Base-by-base conservation (phyloP, 1,140 invertebrate species). In the Scaptomyza montana region DNA sequence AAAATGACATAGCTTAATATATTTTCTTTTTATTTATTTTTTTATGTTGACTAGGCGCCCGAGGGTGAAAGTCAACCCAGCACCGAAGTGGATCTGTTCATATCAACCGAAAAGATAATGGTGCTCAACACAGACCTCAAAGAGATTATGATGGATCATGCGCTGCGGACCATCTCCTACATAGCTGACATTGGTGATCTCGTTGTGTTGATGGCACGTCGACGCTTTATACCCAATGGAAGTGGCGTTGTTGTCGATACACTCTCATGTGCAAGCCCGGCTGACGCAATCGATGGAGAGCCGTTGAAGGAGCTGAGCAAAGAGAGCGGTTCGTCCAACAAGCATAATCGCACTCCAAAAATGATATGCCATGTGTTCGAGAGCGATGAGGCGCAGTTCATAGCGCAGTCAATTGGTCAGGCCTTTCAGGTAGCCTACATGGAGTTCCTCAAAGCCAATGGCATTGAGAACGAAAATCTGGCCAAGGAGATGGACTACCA, bases 321-420 rank as follows among this genome's bases (percentile, higher is more conserved):
- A 47, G 59, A 62, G 41, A 53, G 12, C 25, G 66, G 73, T 5
- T 36, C 59, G 1, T 50, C 51, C 13, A 70, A 45, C 49, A 97
- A 97, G 91, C 94, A 97, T 70, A 97, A 97, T 90, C 94, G 97
- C 78, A 98, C 97, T 36, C 98, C 98, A 4, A 99, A 99, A 93
- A 99, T 99, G 96, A 98, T 99, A 77, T 99, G 99, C 91, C 99
- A 99, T 92, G 98, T 99, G n/a, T 99, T 99, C 93, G 98, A 99
- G 93, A 99, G 98, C 90, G 98, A 99, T 90, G 99, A 99, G 95
- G 98, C 98, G 46, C 98, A 99, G 93, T 98, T 99, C 91, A 99
- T 99, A 92, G 99, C 98, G 51, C 98, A 99, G 93, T 99, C 98
- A 41, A 99, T 99, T 89, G 99, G 99, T 0, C 98, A 99, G 93